These are phyloP conservation scores for Drosophila neotestacea DNA, from an alignment of 2,888 invertebrate species.

Conservation along the genomic window DNA sequence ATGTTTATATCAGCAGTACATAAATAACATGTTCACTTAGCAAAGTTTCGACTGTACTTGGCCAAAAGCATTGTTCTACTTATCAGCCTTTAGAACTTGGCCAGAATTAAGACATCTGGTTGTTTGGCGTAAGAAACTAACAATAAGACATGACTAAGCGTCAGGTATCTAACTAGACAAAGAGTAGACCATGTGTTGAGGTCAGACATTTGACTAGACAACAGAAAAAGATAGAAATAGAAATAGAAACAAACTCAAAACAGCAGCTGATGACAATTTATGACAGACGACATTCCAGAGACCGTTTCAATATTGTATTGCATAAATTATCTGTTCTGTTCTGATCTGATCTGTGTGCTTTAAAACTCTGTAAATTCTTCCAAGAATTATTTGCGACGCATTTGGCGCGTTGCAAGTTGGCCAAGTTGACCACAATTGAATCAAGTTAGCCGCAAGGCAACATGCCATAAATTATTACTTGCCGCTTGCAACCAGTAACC, in stretches of 20 bases:
- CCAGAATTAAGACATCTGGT: conserved; percentile 24
- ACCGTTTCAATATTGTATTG: conserved; percentile 40
- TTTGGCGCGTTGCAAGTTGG: conserved; percentile 53
- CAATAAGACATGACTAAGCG: conserved; percentile 33
- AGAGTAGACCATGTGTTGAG: conserved; percentile 12
- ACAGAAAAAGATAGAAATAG: not conserved
- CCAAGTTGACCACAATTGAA: conserved; percentile 58
- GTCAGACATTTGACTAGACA: conserved; percentile 23
- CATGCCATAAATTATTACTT: conserved; percentile 71
- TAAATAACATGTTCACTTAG: conserved; percentile 5
- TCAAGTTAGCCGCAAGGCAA: conserved; percentile 51
- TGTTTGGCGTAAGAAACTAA: not conserved
- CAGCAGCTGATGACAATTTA: conserved; percentile 43
- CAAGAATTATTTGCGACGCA: conserved; percentile 62
- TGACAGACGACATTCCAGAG: conserved; percentile 53
- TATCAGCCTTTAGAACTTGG: conserved; percentile 18
- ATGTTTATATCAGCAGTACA: not conserved
- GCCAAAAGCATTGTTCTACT: conserved; percentile 9
- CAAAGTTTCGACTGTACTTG: conserved; percentile 5
- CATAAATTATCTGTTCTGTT: conserved; percentile 52
- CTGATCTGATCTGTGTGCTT: conserved; percentile 1
- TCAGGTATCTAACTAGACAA: conserved; percentile 36
- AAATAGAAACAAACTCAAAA: not conserved
- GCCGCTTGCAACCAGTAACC: conserved; percentile 49
- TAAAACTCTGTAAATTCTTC: conserved; percentile 65